Evolutionary conservation across 2,797 vertebrate genomes (phyloP), one percentile per base, ranked within the genome.

Genomic region (Tragopan temminckii): DNA sequence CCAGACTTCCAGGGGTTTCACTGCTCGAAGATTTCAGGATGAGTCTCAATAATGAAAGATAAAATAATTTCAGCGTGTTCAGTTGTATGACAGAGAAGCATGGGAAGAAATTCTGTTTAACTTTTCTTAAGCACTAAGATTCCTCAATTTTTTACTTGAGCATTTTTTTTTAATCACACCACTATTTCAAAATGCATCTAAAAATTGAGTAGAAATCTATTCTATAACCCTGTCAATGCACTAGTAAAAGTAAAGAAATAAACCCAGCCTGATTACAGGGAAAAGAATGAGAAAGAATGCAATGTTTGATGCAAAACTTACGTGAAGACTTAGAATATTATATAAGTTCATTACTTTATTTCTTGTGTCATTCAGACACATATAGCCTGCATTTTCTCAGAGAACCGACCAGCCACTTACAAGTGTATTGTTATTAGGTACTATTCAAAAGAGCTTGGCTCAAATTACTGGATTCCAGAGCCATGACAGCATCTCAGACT

Each of bases 401-500:
- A 93, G 21, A 45, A 64, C 31, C 7, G 20, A 85, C 36, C 21
- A 85, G 33, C 14, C 46, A 71, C 9, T 88, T 74, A 61, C 69
- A 88, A 79, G 74, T 67, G 21, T 16, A 25, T 38, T 59, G n/a
- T 23, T 42, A n/a, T 29, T 90, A 66, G 70, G 31, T 67, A 62
- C 17, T 92, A 17, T 62, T 89, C 94, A 89, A 78, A 57, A 86
- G 45, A 61, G 31, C 42, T 85, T 23, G 55, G 68, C 52, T 96
- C 71, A 95, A 93, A 91, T 93, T 89, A 87, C 42, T 36, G 45
- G 9, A 92, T 92, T 82, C 76, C 42, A 78, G 68, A 70, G 68
- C 85, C 89, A 96, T 43, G 59, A 91, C 40, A 66, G 19, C 84
- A 93, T 86, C 88, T 94, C 8, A 50, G 70, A 68, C 25, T 52